Conservation (phyloP, 2,113 vertebrate species). For the Falcunculus frontatus region DNA sequence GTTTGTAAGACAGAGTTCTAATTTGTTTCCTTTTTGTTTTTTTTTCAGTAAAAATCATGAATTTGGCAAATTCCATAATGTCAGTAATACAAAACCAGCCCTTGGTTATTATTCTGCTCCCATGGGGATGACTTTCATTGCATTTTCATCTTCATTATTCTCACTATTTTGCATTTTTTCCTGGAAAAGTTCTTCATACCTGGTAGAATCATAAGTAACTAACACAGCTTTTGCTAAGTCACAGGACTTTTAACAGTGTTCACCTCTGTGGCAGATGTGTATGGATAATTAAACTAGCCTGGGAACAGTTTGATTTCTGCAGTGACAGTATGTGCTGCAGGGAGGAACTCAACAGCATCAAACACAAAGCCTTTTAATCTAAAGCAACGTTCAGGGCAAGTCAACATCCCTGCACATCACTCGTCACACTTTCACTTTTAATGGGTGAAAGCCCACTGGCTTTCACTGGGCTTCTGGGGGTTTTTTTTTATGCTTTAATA, state of each 20-base stretch:
- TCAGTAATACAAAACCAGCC: not conserved
- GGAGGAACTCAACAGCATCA: not conserved
- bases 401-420: not conserved
- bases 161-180: not conserved
- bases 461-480: not conserved
- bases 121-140: not conserved
- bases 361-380: not conserved
- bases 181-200: not conserved
- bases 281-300: not conserved
- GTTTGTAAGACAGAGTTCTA: not conserved
- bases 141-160: not conserved
- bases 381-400: not conserved
- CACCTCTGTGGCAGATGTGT: not conserved
- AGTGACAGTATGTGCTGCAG: accelerated
- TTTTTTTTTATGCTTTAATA: not conserved
- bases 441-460: not conserved
- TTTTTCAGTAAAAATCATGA: not conserved
- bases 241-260: not conserved
- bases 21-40: not conserved
- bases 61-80: not conserved
- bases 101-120: not conserved
- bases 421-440: not conserved
- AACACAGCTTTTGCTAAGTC: not conserved
- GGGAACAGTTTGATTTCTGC: not conserved
- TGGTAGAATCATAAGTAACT: not conserved